Evolutionary conservation across 2,888 invertebrate genomes (phyloP).

Genomic region (Fragum sueziense): DNA sequence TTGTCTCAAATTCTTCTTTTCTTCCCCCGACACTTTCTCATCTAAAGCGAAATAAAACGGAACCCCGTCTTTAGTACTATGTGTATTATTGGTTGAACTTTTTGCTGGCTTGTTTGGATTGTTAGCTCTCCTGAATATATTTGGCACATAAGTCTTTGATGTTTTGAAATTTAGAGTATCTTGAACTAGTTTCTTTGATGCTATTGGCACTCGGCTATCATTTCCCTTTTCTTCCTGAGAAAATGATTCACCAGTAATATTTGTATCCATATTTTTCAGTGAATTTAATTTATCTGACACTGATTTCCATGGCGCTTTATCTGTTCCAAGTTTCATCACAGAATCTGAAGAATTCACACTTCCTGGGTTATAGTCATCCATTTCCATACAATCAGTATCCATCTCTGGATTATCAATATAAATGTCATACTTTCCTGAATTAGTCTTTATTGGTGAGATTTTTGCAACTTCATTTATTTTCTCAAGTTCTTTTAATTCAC

Average conservation of each 20-base stretch:
- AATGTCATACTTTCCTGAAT: slow-evolving; percentile 42
- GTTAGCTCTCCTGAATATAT: neutral
- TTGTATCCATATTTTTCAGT: neutral
- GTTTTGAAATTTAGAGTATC: neutral
- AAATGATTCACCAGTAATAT: neutral
- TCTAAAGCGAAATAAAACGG: slow-evolving; percentile 40
- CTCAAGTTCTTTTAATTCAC: slow-evolving; percentile 30
- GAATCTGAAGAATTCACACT: too few species aligned
- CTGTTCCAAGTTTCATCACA: neutral
- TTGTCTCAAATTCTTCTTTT: slow-evolving; percentile 31
- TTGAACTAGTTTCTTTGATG: neutral
- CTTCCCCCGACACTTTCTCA: slow-evolving; percentile 27
- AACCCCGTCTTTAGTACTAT: neutral
- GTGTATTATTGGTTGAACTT: neutral
- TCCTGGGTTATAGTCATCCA: neutral
- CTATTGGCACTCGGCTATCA: neutral
- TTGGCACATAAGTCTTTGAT: neutral
- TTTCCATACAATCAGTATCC: slow-evolving; percentile 8
- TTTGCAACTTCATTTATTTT: slow-evolving; percentile 25
- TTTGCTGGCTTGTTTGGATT: neutral
- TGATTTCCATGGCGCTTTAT: neutral
- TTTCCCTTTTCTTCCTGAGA: neutral
- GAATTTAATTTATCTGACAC: neutral
- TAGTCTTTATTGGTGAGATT: neutral
- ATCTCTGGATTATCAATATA: slow-evolving; percentile 60